These are phyloP conservation scores for Uloborus diversus DNA, from an alignment of 1,140 invertebrate species.

Conservation along the genomic window DNA sequence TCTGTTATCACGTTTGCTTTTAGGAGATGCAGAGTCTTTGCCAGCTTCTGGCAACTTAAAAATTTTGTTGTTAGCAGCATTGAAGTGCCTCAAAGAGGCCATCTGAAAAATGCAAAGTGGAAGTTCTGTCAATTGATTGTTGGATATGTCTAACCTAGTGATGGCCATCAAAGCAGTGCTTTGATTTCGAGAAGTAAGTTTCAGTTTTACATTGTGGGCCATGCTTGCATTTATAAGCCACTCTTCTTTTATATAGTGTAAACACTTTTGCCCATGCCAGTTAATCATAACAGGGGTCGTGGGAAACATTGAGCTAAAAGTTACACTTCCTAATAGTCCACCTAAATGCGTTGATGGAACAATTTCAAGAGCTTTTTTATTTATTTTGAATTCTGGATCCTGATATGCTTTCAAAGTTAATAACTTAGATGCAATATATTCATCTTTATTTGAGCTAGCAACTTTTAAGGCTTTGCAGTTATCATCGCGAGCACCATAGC, in stretches of 20 bases:
- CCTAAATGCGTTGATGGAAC: constrained; percentile 55
- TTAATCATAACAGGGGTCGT: constrained; percentile 89
- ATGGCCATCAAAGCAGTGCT: constrained; percentile 80
- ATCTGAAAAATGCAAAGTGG: constrained; percentile 86
- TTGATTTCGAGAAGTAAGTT: constrained; percentile 74
- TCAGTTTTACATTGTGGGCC: constrained; percentile 84
- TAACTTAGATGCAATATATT: constrained; percentile 77
- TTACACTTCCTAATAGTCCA: constrained; percentile 56
- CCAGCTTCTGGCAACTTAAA: constrained; percentile 71
- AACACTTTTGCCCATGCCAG: constrained; percentile 87
- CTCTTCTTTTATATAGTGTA: constrained; percentile 71
- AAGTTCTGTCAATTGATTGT: constrained; percentile 83
- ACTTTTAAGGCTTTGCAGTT: constrained; percentile 77
- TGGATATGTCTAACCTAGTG: constrained; percentile 92
- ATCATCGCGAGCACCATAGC: constrained; percentile 86
- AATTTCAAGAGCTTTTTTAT: constrained; percentile 80
- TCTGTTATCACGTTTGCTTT: constrained; percentile 13
- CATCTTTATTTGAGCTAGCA: constrained; percentile 76
- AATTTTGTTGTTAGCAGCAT: constrained; percentile 88
- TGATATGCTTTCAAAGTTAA: constrained; percentile 77
- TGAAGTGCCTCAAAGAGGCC: constrained; percentile 79
- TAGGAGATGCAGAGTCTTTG: constrained; percentile 10
- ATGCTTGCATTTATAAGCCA: constrained; percentile 87
- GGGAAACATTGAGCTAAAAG: constrained; percentile 77
- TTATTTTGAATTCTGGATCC: constrained; percentile 85